A percentile compares a stretch with the other conserved stretches of the same genome.
phyloP scores from a whole-genome alignment of 2,797 vertebrate genomes.

The Darevskia mixta region DNA sequence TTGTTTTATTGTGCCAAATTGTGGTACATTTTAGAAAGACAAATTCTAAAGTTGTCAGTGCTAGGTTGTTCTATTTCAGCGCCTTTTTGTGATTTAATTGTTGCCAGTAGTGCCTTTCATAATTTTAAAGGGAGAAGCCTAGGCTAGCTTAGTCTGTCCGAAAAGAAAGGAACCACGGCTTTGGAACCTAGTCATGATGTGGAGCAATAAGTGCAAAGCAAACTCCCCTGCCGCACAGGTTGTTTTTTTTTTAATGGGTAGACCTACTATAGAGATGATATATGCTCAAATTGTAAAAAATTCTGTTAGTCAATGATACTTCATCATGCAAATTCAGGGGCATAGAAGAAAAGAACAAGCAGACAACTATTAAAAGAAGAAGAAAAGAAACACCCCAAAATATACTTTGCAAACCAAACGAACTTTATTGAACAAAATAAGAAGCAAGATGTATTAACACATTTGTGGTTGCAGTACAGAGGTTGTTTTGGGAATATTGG shows the following conservation, averaged over 20 bases:
- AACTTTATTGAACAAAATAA: constrained; percentile 81
- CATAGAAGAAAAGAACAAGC: constrained; percentile 72
- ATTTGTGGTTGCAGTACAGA: constrained; percentile 76
- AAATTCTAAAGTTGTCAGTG: constrained; percentile 81
- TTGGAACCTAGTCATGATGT: constrained; percentile 55
- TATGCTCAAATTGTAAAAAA: constrained; percentile 91
- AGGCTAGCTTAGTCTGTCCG: constrained; percentile 78
- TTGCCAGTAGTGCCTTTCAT: constrained; percentile 99
- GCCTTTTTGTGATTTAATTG: constrained; percentile 86
- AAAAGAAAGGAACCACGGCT: constrained; percentile 42
- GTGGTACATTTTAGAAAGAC: constrained; percentile 90
- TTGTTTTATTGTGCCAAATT: constrained; percentile 96
- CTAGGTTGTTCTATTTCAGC: constrained; percentile 79
- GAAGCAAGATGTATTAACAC: constrained; percentile 75
- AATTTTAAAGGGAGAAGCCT: constrained; percentile 90
- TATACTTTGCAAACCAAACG: constrained; percentile 86
- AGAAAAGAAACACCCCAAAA: constrained; percentile 58
- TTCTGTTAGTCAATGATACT: constrained; percentile 95
- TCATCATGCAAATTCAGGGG: constrained; percentile 88
- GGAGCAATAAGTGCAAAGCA: constrained; percentile 90
- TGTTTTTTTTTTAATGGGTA: constrained; percentile 80
- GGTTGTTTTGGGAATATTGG: constrained; percentile 75
- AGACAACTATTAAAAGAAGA: constrained; percentile 10
- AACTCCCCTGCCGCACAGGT: constrained; percentile 76
- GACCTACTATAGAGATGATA: constrained; percentile 84